phyloP scores from a whole-genome alignment of 1,140 invertebrate species.

The Zaprionus vittiger region DNA sequence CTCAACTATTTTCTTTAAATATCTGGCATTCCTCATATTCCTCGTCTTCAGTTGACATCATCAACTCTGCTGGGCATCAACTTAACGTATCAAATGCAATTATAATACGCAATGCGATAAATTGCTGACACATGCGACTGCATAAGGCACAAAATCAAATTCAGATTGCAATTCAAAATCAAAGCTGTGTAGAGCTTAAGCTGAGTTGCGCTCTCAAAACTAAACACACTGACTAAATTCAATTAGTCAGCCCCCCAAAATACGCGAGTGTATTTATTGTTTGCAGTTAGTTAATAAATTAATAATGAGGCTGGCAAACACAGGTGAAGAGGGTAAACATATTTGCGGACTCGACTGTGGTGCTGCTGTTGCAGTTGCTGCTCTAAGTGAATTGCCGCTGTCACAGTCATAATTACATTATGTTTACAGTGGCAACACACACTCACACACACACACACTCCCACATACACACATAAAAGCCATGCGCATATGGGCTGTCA shows the following conservation, averaged over 20 bases:
- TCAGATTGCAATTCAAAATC: neutral
- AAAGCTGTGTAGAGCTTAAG: neutral
- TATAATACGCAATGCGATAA: too few relatives aligned
- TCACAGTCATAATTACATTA: slow-evolving; percentile 53
- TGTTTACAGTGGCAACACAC: slow-evolving; percentile 19
- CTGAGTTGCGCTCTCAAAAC: neutral
- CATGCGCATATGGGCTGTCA: slow-evolving; percentile 36
- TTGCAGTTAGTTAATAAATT: slow-evolving; percentile 36
- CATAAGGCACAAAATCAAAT: neutral
- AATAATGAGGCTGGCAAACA: slow-evolving; percentile 41
- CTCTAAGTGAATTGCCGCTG: slow-evolving; percentile 43
- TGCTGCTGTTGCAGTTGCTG: slow-evolving; percentile 17
- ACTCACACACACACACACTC: neutral
- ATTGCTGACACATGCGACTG: neutral
- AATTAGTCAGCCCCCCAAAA: neutral
- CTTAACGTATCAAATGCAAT: neutral
- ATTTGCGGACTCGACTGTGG: slow-evolving; percentile 28
- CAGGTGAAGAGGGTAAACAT: slow-evolving; percentile 41
- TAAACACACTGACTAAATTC: slow-evolving; percentile 1
- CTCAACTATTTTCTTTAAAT: too few relatives aligned
- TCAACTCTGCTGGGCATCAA: neutral
- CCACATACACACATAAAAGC: neutral
- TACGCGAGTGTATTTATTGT: neutral
- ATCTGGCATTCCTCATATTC: too few relatives aligned
- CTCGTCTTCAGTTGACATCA: neutral